A percentile compares a stretch with the other conserved stretches of the same genome.
Conservation (phyloP, 2,797 vertebrate genomes). For the Mycteria americana region DNA sequence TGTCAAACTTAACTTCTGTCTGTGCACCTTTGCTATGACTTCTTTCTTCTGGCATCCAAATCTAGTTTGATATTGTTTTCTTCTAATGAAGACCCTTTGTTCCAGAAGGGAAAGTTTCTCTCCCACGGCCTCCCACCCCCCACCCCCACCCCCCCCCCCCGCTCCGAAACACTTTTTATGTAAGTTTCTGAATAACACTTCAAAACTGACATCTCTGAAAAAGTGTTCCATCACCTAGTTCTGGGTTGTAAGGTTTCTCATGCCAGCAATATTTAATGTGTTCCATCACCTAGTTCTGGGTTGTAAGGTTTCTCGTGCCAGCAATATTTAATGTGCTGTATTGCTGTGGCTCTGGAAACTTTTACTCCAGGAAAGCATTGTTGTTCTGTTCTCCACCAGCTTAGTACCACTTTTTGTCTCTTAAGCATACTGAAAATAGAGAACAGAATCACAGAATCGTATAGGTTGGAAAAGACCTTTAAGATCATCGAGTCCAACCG, state of each 20-base stretch:
- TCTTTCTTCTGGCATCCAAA: not conserved
- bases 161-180: not conserved
- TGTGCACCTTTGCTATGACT: not conserved
- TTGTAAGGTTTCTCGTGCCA: not conserved
- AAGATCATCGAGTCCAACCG: no score
- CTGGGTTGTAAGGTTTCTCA: not conserved
- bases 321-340: not conserved
- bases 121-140: no score
- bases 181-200: not conserved
- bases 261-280: not conserved
- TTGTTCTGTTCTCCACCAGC: not conserved
- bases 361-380: not conserved
- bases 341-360: not conserved
- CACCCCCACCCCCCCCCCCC: no score
- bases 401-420: not conserved
- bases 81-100: not conserved
- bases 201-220: not conserved
- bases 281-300: not conserved
- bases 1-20: not conserved
- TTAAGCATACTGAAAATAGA: not conserved
- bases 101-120: not conserved
- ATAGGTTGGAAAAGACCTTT: no score
- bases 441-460: no score
- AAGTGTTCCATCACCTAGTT: not conserved
- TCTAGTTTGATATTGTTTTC: not conserved